Conservation (phyloP, 1,140 invertebrate genomes). For the Megalopta genalis region DNA sequence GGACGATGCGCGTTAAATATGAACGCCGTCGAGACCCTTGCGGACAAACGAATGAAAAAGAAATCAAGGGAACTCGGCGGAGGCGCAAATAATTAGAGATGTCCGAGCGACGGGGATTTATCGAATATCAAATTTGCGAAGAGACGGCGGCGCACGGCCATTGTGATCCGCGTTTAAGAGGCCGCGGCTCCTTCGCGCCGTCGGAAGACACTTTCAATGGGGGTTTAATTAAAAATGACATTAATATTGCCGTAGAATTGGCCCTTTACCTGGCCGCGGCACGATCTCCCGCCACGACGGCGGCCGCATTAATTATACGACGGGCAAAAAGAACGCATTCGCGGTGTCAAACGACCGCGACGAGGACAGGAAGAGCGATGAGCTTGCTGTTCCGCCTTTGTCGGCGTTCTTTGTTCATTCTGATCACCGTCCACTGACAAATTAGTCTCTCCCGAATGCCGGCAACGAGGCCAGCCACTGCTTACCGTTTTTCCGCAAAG, state of each 20-base stretch:
- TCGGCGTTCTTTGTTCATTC: conserved; percentile 36
- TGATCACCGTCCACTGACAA: conserved; percentile 44
- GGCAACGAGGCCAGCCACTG: not conserved
- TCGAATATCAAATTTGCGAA: conserved; percentile 38
- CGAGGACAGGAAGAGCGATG: conserved; percentile 23
- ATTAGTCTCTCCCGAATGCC: conserved; percentile 23
- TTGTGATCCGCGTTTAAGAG: conserved; percentile 41
- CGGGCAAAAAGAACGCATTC: conserved; percentile 31
- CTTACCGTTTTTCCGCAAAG: conserved; percentile 3
- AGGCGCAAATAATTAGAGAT: no score
- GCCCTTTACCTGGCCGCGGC: conserved; percentile 27
- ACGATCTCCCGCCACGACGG: not conserved
- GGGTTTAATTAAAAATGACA: conserved; percentile 72
- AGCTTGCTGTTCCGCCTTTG: conserved; percentile 14
- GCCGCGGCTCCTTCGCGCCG: no score
- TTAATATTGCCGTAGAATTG: conserved; percentile 71
- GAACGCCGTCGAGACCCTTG: no score
- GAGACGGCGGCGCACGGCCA: conserved; percentile 4
- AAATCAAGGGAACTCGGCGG: no score
- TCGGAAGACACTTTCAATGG: conserved; percentile 29
- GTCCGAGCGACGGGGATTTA: no score
- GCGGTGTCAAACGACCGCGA: conserved; percentile 27
- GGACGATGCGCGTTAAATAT: no score
- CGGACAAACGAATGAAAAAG: no score
- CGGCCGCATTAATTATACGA: conserved; percentile 58